Evolutionary conservation across 2,888 invertebrate species (phyloP).

Genomic region (Byasa hedistus): DNA sequence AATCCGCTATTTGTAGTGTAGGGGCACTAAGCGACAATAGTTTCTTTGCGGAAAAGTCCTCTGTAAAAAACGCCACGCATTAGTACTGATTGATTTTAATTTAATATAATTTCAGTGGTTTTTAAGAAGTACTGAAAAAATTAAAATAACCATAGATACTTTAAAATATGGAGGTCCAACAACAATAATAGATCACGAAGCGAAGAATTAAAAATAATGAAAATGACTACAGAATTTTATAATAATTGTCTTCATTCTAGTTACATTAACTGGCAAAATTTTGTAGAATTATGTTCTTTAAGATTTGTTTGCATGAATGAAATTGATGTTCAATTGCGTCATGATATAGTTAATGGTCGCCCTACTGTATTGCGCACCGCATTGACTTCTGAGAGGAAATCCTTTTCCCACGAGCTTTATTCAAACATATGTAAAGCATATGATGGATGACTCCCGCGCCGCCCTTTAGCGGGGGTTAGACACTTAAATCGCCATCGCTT

Average conservation of each 20-base stretch:
- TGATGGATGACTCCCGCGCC: constrained; percentile 75
- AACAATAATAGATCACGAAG: no score
- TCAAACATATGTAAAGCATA: constrained; percentile 81
- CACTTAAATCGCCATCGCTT: constrained; percentile 76
- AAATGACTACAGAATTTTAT: no score
- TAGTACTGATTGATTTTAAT: neutral
- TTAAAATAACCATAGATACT: neutral
- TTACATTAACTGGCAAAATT: no score
- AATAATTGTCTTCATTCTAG: no score
- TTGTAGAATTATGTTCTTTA: neutral
- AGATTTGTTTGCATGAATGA: neutral
- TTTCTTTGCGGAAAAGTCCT: neutral
- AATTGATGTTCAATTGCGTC: neutral
- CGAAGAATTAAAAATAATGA: no score
- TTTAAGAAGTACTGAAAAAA: neutral
- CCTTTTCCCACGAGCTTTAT: constrained; percentile 81
- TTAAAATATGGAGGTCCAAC: neutral
- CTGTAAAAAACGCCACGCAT: neutral
- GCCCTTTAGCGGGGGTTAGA: constrained; percentile 64
- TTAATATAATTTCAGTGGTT: no score
- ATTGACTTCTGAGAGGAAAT: constrained; percentile 79
- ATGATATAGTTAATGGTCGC: constrained; percentile 43
- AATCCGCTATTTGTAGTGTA: constrained; percentile 76
- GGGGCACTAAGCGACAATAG: constrained; percentile 12
- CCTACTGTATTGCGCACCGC: constrained; percentile 59